These are phyloP conservation scores for Euphydryas editha DNA, from an alignment of 2,888 invertebrate species.

Conservation along the genomic window DNA sequence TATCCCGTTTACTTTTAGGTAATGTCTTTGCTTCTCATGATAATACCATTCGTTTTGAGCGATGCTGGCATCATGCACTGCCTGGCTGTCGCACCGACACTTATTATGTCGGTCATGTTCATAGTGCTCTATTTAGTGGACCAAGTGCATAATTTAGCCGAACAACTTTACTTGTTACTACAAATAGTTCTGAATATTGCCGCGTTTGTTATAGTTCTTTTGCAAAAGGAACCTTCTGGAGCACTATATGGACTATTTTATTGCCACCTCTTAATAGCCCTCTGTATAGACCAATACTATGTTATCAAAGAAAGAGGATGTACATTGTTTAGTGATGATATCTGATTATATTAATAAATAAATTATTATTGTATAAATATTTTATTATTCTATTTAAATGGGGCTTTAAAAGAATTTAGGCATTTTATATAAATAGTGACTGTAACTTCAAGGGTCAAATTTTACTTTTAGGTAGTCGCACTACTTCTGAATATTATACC, in stretches of 20 bases:
- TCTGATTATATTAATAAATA: conserved; percentile 21
- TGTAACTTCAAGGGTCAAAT: conserved; percentile 51
- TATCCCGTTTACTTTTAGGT: conserved; percentile 75
- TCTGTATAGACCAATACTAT: conserved; percentile 67
- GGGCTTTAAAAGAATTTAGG: background rate
- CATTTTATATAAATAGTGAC: conserved; percentile 19
- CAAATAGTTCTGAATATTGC: conserved; percentile 57
- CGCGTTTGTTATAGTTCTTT: conserved; percentile 52
- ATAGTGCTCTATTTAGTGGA: conserved; percentile 74
- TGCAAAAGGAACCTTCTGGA: conserved; percentile 45
- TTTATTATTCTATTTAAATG: conserved; percentile 16
- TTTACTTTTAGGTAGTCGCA: conserved; percentile 78
- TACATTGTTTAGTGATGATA: conserved; percentile 42
- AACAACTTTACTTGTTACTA: conserved; percentile 64
- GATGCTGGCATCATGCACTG: conserved; percentile 64
- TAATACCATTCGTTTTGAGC: conserved; percentile 65
- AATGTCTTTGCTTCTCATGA: conserved; percentile 73
- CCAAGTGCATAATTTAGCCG: conserved; percentile 73
- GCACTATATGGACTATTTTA: conserved; percentile 68
- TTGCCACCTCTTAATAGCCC: conserved; percentile 63
- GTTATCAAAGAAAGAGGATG: conserved; percentile 65
- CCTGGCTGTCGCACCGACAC: conserved; percentile 69
- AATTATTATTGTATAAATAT: conserved; percentile 10
- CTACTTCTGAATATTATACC: conserved; percentile 74
- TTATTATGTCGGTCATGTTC: conserved; percentile 71